Percentiles rank a stretch among this genome's conserved stretches.
phyloP scores from a whole-genome alignment of 2,888 invertebrate species.

The Drosophila rellima region DNA sequence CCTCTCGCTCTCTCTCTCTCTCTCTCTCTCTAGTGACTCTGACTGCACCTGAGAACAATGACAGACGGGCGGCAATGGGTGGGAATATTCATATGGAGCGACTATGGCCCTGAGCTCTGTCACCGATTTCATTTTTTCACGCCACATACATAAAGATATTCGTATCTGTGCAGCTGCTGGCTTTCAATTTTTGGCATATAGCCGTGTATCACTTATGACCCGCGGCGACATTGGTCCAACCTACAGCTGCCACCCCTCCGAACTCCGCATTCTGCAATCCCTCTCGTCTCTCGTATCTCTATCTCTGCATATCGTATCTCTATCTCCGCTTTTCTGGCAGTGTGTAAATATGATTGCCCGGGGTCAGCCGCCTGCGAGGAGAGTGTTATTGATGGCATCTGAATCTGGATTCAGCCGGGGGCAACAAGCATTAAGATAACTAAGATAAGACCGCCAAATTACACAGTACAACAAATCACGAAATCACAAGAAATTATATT shows the following conservation, averaged over 20 bases:
- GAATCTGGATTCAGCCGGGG: conserved; percentile 29
- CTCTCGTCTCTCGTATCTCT: background rate
- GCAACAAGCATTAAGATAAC: conserved; percentile 45
- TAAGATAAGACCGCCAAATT: conserved; percentile 44
- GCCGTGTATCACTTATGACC: conserved; percentile 71
- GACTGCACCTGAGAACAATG: conserved; percentile 77
- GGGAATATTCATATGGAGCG: conserved; percentile 19
- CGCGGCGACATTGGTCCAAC: conserved; percentile 36
- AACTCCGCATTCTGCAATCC: background rate
- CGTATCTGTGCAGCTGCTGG: conserved; percentile 57
- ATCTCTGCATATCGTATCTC: conserved; percentile 22
- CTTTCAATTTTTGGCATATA: conserved; percentile 77
- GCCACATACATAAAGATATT: conserved; percentile 16
- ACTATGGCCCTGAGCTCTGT: conserved; percentile 16
- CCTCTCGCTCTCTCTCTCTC: background rate
- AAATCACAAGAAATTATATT: conserved; percentile 5
- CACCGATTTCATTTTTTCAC: conserved; percentile 47
- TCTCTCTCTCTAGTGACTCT: background rate
- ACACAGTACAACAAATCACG: conserved; percentile 33
- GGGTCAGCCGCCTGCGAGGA: conserved; percentile 52
- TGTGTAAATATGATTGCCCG: conserved; percentile 62
- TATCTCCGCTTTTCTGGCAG: conserved; percentile 22
- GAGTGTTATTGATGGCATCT: conserved; percentile 63
- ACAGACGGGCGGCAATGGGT: conserved; percentile 56
- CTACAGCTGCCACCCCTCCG: conserved; percentile 10